A percentile compares a stretch with the other conserved stretches of the same genome.
These are phyloP conservation scores for Chroicocephalus ridibundus DNA, from an alignment of 2,113 vertebrate genomes.

Conservation along the genomic window DNA sequence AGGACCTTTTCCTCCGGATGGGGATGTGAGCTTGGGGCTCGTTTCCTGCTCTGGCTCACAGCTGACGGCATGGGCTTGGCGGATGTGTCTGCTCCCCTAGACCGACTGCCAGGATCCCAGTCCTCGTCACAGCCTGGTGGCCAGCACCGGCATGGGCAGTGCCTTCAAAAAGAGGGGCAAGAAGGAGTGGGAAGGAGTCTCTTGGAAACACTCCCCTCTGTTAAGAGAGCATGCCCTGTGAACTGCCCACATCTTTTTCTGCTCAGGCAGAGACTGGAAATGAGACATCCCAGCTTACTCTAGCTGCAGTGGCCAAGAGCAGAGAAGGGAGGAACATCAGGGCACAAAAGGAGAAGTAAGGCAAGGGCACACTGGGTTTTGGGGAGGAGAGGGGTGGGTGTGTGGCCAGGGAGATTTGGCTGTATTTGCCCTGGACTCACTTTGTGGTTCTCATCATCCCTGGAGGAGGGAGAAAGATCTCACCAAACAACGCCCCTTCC, in stretches of 20 bases:
- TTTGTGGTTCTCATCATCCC: background rate
- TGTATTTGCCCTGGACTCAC: background rate
- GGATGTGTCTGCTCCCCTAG: background rate
- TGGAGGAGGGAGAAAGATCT: background rate
- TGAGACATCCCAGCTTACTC: background rate
- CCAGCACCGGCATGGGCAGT: background rate
- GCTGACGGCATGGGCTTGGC: background rate
- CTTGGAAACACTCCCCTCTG: background rate
- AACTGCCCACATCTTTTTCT: background rate
- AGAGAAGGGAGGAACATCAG: background rate
- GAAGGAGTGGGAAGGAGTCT: background rate
- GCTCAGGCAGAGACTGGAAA: background rate
- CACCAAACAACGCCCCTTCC: background rate
- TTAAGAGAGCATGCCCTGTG: background rate
- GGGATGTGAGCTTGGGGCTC: constrained; percentile 10
- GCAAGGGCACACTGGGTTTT: background rate
- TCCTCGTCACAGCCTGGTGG: background rate
- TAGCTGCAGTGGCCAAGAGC: background rate
- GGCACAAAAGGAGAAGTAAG: background rate
- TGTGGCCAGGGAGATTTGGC: background rate
- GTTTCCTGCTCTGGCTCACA: constrained; percentile 53
- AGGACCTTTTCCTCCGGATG: constrained; percentile 24
- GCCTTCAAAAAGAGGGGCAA: background rate
- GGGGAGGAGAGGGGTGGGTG: background rate
- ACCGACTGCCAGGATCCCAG: accelerated